phyloP scores from a whole-genome alignment of 2,113 vertebrate species.

The Amphilophus citrinellus region DNA sequence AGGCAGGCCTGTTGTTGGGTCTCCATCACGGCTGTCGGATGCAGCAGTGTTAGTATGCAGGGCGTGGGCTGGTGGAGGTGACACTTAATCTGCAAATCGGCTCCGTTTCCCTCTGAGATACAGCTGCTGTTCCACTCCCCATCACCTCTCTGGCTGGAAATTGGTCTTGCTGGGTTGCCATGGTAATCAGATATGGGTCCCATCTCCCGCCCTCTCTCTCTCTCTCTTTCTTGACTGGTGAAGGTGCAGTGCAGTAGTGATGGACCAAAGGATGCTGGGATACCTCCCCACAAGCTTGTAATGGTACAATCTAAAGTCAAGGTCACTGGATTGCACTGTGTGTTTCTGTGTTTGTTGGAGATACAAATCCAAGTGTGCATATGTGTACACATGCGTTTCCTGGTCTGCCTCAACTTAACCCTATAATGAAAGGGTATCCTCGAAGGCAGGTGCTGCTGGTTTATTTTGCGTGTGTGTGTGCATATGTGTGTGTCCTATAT shows the following conservation, averaged over 20 bases:
- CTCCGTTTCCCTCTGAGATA: neutral
- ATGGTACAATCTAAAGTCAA: constrained; percentile 57
- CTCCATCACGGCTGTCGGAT: neutral
- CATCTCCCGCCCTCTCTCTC: neutral
- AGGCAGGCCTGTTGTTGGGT: neutral
- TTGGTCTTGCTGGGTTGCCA: constrained; percentile 64
- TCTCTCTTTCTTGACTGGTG: neutral
- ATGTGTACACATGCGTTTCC: neutral
- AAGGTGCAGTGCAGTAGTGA: constrained; percentile 57
- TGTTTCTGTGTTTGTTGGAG: neutral
- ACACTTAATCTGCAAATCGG: constrained; percentile 44
- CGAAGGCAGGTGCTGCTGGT: neutral
- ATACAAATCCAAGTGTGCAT: neutral
- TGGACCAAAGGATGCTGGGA: constrained; percentile 42
- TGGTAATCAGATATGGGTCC: constrained; percentile 52
- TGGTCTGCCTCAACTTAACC: neutral
- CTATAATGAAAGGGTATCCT: constrained; percentile 47
- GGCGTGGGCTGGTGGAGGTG: constrained; percentile 20
- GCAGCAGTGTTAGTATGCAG: constrained; percentile 45
- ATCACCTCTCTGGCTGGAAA: constrained; percentile 44
- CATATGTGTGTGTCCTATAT: constrained; percentile 19
- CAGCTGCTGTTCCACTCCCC: constrained; percentile 21
- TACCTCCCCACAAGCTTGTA: constrained; percentile 6
- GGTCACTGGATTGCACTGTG: constrained; percentile 41
- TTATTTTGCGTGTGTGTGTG: neutral